Percentiles rank a stretch among this genome's conserved stretches.
These are phyloP conservation scores for Calliopsis andreniformis DNA, from an alignment of 1,140 invertebrate species.

Conservation along the genomic window DNA sequence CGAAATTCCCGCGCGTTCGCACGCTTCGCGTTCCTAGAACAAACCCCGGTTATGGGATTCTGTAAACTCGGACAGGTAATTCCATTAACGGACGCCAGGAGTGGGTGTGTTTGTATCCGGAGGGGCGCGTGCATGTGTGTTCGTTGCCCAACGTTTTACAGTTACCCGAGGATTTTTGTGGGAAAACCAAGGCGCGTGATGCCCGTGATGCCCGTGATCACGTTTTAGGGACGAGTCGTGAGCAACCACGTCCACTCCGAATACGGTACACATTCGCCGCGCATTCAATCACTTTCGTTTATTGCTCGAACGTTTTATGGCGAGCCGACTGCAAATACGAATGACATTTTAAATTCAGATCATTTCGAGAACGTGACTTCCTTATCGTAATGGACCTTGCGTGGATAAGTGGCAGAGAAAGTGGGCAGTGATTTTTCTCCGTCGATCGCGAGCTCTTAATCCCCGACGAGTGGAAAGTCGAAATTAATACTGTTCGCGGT, in stretches of 20 bases:
- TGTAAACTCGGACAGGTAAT: constrained; percentile 69
- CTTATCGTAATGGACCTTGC: background rate
- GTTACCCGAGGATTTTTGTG: constrained; percentile 62
- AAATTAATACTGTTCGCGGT: too few species aligned
- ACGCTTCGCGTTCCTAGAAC: constrained; percentile 65
- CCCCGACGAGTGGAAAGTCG: background rate
- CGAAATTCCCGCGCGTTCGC: constrained; percentile 36
- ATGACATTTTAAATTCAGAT: constrained; percentile 19
- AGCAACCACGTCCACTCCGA: constrained; percentile 14
- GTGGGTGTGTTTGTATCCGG: constrained; percentile 63
- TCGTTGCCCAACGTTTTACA: constrained; percentile 55
- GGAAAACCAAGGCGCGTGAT: constrained; percentile 48
- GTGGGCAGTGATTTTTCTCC: background rate
- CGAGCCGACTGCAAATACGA: background rate
- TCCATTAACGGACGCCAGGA: constrained; percentile 60
- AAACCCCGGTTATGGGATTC: constrained; percentile 67
- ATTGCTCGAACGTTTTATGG: background rate
- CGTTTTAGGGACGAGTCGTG: constrained; percentile 38
- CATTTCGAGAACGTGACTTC: background rate
- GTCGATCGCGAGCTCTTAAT: background rate
- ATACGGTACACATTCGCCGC: constrained; percentile 17
- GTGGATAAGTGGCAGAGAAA: constrained; percentile 3
- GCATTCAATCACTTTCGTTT: constrained; percentile 37
- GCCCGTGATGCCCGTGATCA: constrained; percentile 28
- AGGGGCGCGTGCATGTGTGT: constrained; percentile 32